Evolutionary conservation across 2,888 invertebrate genomes (phyloP).

Genomic region (Brenthis ino): DNA sequence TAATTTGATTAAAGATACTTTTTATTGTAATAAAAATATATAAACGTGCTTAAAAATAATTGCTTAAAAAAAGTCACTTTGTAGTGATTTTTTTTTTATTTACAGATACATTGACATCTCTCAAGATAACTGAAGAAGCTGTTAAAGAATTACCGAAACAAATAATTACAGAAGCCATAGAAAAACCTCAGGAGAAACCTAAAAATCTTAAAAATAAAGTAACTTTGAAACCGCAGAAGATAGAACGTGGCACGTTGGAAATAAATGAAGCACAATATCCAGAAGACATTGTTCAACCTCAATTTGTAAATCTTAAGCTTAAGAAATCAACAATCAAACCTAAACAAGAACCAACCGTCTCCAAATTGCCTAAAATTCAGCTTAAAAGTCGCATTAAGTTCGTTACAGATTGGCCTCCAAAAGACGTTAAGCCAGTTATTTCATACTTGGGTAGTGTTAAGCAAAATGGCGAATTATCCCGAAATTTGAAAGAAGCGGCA

Average conservation of each 20-base stretch:
- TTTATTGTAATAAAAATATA: too few species aligned
- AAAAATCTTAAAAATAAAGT: conserved; percentile 44
- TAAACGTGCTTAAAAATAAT: too few species aligned
- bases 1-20: too few species aligned
- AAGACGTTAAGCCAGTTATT: conserved; percentile 76
- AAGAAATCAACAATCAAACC: conserved; percentile 80
- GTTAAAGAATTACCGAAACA: conserved; percentile 1
- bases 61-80: too few species aligned
- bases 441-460: conserved; percentile 80
- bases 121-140: conserved; percentile 36
- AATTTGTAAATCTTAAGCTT: conserved; percentile 86
- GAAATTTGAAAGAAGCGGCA: conserved; percentile 86
- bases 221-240: conserved; percentile 75
- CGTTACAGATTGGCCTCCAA: conserved; percentile 84
- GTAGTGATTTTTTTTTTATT: neutral
- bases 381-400: conserved; percentile 87
- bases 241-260: conserved; percentile 83
- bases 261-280: conserved; percentile 83
- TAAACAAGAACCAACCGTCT: conserved; percentile 65
- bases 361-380: conserved; percentile 84
- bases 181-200: conserved; percentile 45
- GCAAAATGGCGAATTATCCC: conserved; percentile 85
- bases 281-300: conserved; percentile 81
- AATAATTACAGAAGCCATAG: neutral
- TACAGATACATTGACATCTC: neutral